Evolutionary conservation across 2,113 vertebrate species (phyloP), one percentile per base, ranked within the genome.

Genomic region (Anoplopoma fimbria): DNA sequence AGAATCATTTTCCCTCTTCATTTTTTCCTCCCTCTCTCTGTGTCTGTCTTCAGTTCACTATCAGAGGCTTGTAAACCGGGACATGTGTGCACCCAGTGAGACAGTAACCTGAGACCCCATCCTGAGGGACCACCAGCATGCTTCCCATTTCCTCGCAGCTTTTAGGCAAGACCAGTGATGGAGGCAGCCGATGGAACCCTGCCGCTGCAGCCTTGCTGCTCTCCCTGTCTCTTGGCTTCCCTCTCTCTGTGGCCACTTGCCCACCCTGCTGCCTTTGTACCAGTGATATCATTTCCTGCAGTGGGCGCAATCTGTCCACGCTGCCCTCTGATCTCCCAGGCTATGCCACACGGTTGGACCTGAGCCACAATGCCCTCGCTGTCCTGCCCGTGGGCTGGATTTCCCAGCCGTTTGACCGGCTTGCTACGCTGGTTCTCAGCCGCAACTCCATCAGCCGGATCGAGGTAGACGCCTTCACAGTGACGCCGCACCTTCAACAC

Each of bases 221-320:
- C 58, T 83, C 76, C 51, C 58, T 91, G 58, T 89, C 83, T 80
- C 71, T 91, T 58, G 47, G 73, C 83, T 64, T 83, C 86, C 90
- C 77, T 49, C 84, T 90, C 84, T 91, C 79, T 0, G 90, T 90
- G 87, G 92, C 94, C 69, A 77, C 93, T 85, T 97, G 96, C 92
- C 96, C 96, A 38, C 27, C 90, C 40, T 81, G 88, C 85, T 97
- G 97, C 89, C 92, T 97, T 68, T 97, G 96, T 91, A 95, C 97
- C 70, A 96, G 95, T 71, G 97, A 97, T 88, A 95, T 97, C 0
- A 58, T 96, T 75, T 96, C 95, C 87, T 97, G 97, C 91, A 95
- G 96, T 17, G 94, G 95, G 40, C 86, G 87, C 88, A 96, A 96
- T 89, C 94, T 97, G 83, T 96, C 96, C 25, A 60, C 57, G 8